Evolutionary conservation across 1,140 invertebrate genomes (phyloP).

Genomic region (Agrilus planipennis): DNA sequence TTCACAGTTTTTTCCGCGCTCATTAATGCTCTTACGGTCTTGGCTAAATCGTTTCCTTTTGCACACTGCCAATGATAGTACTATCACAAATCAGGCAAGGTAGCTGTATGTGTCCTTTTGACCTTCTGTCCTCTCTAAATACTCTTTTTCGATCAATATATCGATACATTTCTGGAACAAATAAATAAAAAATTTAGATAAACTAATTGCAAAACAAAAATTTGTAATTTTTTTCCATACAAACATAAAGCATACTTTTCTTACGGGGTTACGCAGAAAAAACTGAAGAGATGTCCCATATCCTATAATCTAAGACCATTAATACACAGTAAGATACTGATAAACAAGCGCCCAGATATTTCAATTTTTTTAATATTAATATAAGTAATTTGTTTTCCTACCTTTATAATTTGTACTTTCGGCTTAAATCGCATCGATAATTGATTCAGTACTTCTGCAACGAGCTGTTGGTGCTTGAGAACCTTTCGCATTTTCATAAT

Average conservation of each 20-base stretch:
- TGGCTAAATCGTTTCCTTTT: too few relatives aligned
- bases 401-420: conserved; percentile 94
- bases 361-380: neutral
- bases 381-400: conserved; percentile 31
- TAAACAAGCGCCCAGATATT: too few relatives aligned
- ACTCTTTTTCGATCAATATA: conserved; percentile 99
- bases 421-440: conserved; percentile 92
- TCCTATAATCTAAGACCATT: too few relatives aligned
- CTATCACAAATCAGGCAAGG: conserved; percentile 66
- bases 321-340: too few relatives aligned
- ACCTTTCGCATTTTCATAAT: conserved; percentile 99
- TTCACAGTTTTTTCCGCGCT: too few relatives aligned
- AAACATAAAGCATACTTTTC: too few relatives aligned
- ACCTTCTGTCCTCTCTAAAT: conserved; percentile 90
- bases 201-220: neutral
- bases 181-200: conserved; percentile 33
- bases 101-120: conserved; percentile 96
- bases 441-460: conserved; percentile 93
- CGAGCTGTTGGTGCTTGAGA: conserved; percentile 90
- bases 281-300: neutral
- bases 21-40: too few relatives aligned
- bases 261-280: conserved; percentile 1
- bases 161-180: conserved; percentile 99
- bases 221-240: too few relatives aligned
- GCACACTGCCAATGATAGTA: too few relatives aligned